Evolutionary conservation across 1,140 invertebrate genomes (phyloP), one percentile per base, ranked within the genome.

Genomic region (Brachionus calyciflorus): DNA sequence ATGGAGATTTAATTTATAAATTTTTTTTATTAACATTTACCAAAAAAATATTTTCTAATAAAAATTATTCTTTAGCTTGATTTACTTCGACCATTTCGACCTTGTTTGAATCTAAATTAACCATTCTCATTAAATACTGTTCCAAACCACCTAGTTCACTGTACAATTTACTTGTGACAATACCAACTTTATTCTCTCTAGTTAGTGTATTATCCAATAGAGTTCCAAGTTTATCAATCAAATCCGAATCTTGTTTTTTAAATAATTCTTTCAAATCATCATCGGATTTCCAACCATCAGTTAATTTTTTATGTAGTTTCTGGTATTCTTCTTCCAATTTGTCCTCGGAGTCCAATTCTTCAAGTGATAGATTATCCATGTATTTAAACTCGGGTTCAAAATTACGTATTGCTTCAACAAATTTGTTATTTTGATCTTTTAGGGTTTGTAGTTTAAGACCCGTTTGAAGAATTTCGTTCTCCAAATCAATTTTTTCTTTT

Each of bases 391-490:
- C 60, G 12, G 33, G 37, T 14, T 65, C 60, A 65, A 65, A 65
- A n/a, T 41, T 26, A 21, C 12, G 12, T 9, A 65, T 44, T 21
- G 41, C 40, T 24, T 65, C 24, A 28, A 44, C 9, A 41, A 65
- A 65, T 26, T 65, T 65, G 41, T 65, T 44, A 44, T 65, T 65
- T 44, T 65, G 19, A 24, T 65, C 19, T 7, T 65, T 65, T 9
- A 65, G n/a, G 21, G 60, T 65, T 65, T 65, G 60, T 17, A 65
- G 37, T 21, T 65, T 65, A 30, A 65, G 41, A 14, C 60, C 60
- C 7, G 60, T 65, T 12, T 44, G 24, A 14, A 65, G 40, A 44
- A 65, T 65, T 44, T 5, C 21, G 19, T 65, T 26, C 44, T 65
- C 60, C 33, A 65, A 17, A 0, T 65, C 40, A 14, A 44, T 24